Evolutionary conservation across 2,888 invertebrate genomes (phyloP).

Genomic region (Lasiommata megera): DNA sequence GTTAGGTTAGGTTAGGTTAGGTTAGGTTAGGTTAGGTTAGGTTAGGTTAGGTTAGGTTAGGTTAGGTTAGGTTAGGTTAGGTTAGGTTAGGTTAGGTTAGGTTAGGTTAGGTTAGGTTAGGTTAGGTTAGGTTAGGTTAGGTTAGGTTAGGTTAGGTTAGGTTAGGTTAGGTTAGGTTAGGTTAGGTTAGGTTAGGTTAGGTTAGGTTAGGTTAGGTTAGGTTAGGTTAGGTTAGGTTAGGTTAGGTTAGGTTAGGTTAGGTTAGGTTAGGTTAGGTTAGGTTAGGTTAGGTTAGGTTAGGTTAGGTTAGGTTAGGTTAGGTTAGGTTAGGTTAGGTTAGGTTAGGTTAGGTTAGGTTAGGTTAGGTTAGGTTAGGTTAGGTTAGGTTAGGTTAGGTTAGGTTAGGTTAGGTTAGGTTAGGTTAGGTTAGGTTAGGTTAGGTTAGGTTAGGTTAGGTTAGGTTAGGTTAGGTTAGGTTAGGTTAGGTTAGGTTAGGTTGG

Average conservation of each 20-base stretch:
- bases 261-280: not conserved
- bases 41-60: constrained; percentile 13
- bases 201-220: constrained; percentile 24
- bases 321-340: constrained; percentile 28
- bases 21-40: constrained; percentile 24
- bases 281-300: not conserved
- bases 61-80: constrained; percentile 28
- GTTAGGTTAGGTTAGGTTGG: too few species aligned
- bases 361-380: constrained; percentile 23
- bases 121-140: constrained; percentile 33
- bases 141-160: constrained; percentile 35
- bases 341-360: constrained; percentile 24
- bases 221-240: constrained; percentile 30
- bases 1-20: constrained; percentile 22
- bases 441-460: constrained; percentile 22
- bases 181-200: constrained; percentile 19
- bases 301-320: constrained; percentile 2
- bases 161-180: constrained; percentile 32
- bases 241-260: constrained; percentile 26
- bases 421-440: constrained; percentile 21
- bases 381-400: constrained; percentile 20
- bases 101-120: constrained; percentile 34
- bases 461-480: constrained; percentile 17
- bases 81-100: constrained; percentile 36
- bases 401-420: constrained; percentile 11